Conservation (phyloP, 2,113 vertebrate genomes). For the Boulengerochromis microlepis region DNA sequence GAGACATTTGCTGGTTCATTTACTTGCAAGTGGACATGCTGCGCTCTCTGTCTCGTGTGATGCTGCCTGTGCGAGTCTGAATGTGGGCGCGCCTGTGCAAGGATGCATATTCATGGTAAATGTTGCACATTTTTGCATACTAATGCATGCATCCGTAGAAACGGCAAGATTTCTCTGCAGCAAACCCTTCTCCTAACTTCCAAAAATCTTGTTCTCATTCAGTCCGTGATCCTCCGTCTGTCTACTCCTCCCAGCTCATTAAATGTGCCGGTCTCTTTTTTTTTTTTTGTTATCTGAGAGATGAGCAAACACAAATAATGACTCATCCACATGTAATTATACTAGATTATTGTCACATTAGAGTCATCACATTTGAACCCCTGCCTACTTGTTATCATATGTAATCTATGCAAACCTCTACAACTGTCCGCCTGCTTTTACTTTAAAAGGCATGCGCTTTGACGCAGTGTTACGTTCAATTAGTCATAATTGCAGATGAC, state of each 20-base stretch:
- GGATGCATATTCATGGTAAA: constrained; percentile 6
- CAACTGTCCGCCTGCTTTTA: constrained; percentile 44
- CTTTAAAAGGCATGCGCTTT: constrained; percentile 33
- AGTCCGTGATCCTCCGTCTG: neutral
- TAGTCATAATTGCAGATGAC: constrained; percentile 63
- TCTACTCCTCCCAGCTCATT: constrained; percentile 37
- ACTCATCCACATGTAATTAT: constrained; percentile 44
- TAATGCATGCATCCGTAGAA: neutral
- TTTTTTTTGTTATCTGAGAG: constrained; percentile 5
- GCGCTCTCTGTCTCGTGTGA: neutral
- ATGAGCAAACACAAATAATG: constrained; percentile 41
- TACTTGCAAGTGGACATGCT: constrained; percentile 20
- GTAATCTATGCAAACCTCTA: constrained; percentile 30
- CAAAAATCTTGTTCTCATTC: neutral
- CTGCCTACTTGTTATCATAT: constrained; percentile 32
- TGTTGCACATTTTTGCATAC: neutral
- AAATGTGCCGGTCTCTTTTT: neutral
- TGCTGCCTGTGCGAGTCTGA: neutral
- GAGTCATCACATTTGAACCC: constrained; percentile 50
- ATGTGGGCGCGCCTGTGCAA: neutral
- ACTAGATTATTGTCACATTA: constrained; percentile 44
- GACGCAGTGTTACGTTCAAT: constrained; percentile 50
- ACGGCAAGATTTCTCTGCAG: neutral
- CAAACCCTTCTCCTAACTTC: neutral
- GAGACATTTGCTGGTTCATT: constrained; percentile 44